Conservation (phyloP, 2,888 invertebrate genomes). For the Pachymerium ferrugineum region DNA sequence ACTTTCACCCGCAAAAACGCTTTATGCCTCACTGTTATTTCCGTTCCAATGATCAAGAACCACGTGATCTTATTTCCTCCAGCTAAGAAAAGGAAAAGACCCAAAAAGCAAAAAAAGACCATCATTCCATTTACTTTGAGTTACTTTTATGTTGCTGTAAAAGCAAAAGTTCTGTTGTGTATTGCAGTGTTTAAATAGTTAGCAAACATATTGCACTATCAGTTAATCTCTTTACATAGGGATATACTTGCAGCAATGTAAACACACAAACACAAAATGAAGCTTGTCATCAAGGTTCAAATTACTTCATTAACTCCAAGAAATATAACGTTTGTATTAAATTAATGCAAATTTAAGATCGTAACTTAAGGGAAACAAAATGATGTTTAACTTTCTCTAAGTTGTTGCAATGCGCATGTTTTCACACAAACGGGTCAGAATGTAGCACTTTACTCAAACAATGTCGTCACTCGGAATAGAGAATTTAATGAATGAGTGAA, state of each 20-base stretch:
- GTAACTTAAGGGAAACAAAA: too few relatives aligned
- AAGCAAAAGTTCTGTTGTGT: background rate
- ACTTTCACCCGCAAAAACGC: background rate
- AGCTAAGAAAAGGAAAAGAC: background rate
- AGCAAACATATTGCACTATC: too few relatives aligned
- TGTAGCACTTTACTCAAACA: background rate
- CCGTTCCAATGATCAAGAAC: conserved; percentile 15
- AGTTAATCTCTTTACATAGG: too few relatives aligned
- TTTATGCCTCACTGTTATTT: background rate
- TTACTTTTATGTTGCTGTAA: background rate
- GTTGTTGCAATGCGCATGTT: too few relatives aligned
- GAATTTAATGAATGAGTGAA: background rate
- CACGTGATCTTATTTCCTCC: conserved; percentile 14
- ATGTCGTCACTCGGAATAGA: background rate
- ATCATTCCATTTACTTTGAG: background rate
- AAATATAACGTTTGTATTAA: too few relatives aligned
- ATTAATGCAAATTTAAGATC: too few relatives aligned
- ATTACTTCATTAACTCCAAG: too few relatives aligned
- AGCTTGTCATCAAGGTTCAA: too few relatives aligned
- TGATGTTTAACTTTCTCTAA: too few relatives aligned
- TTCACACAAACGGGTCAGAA: background rate
- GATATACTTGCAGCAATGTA: too few relatives aligned
- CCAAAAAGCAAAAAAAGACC: background rate
- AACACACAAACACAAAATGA: too few relatives aligned
- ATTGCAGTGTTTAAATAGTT: too few relatives aligned